Evolutionary conservation across 2,888 invertebrate species (phyloP).

Genomic region (Geophilus truncorum): DNA sequence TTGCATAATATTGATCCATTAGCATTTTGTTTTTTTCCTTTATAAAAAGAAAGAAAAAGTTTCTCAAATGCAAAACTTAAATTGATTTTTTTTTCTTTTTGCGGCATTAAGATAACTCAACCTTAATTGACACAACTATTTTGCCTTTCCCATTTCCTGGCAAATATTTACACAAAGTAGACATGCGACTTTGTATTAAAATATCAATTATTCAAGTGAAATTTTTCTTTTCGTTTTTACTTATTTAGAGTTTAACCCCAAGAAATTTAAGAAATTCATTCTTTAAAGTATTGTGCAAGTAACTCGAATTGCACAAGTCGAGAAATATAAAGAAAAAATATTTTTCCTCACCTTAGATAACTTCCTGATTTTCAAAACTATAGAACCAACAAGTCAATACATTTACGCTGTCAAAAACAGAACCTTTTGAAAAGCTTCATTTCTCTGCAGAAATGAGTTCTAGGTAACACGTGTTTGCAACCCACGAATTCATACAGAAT

Average conservation of each 20-base stretch:
- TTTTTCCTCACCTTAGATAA: not conserved
- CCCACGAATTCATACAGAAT: not conserved
- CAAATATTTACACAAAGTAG: not conserved
- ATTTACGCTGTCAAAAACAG: not conserved
- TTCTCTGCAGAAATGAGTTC: conserved; percentile 13
- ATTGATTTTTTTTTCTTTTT: not conserved
- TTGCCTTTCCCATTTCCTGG: not conserved
- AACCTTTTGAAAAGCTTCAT: conserved; percentile 1
- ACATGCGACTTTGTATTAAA: conserved; percentile 18
- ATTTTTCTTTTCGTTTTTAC: not conserved
- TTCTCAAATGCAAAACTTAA: not conserved
- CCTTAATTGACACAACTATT: conserved; percentile 14
- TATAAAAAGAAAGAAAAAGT: not conserved
- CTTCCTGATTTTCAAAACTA: not conserved
- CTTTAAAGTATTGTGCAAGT: not conserved
- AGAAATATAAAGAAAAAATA: not conserved
- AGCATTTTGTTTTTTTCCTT: not conserved
- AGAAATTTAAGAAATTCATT: not conserved
- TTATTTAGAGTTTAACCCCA: conserved; percentile 3
- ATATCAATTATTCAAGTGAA: not conserved
- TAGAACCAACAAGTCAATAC: conserved; percentile 5
- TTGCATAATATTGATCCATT: not conserved
- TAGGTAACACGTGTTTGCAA: conserved; percentile 10
- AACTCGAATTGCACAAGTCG: not conserved
- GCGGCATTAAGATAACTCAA: not conserved